These are phyloP conservation scores for Drosophila bocqueti DNA, from an alignment of 1,140 invertebrate species.

Conservation along the genomic window DNA sequence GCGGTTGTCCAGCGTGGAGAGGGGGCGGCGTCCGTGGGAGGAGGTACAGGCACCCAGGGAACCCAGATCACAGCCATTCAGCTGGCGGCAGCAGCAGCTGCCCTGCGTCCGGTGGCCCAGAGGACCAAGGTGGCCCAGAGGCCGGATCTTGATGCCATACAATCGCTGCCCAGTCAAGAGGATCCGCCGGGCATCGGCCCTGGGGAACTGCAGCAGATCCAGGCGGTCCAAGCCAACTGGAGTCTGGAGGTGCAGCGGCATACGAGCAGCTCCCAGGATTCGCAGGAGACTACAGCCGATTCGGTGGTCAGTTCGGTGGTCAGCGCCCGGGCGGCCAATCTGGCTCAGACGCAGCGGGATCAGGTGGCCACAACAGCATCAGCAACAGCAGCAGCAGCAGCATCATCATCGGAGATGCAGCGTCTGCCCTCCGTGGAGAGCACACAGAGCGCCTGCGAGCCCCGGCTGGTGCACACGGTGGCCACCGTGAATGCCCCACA, in stretches of 20 bases:
- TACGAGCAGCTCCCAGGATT: constrained; percentile 77
- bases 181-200: constrained; percentile 27
- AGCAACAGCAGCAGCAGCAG: neutral
- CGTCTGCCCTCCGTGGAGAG: constrained; percentile 72
- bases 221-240: constrained; percentile 60
- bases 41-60: constrained; percentile 5
- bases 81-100: constrained; percentile 63
- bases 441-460: constrained; percentile 71
- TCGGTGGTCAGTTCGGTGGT: constrained; percentile 60
- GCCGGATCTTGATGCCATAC: constrained; percentile 79
- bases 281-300: constrained; percentile 65
- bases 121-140: constrained; percentile 48
- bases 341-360: constrained; percentile 52
- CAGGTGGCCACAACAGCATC: neutral
- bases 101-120: constrained; percentile 62
- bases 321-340: constrained; percentile 58
- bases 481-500: constrained; percentile 61
- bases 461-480: constrained; percentile 67
- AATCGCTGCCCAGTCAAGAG: constrained; percentile 72
- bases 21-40: neutral
- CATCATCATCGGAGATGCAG: constrained; percentile 38
- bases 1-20: neutral
- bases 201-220: neutral
- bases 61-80: constrained; percentile 63
- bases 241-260: constrained; percentile 77